phyloP scores from a whole-genome alignment of 2,113 vertebrate species.

The Corythoichthys intestinalis region DNA sequence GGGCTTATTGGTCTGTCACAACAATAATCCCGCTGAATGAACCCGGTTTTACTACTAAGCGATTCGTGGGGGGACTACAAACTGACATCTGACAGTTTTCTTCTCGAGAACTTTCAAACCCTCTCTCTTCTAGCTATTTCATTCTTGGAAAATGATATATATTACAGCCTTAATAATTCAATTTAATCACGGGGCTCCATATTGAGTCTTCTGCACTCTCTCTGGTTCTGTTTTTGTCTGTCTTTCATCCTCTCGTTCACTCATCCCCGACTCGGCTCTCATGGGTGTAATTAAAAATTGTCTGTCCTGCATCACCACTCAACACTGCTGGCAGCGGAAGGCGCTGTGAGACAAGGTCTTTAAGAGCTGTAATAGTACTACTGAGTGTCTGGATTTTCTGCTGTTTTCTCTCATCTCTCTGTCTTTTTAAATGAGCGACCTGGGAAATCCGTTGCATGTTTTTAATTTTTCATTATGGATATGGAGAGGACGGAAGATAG shows the following conservation, averaged over 20 bases:
- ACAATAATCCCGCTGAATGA: background rate
- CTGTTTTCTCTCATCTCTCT: conserved; percentile 52
- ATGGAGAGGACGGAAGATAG: conserved; percentile 25
- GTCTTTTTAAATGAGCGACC: conserved; percentile 50
- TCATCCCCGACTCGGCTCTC: conserved; percentile 59
- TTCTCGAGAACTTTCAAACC: background rate
- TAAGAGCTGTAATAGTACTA: conserved; percentile 55
- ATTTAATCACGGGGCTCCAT: conserved; percentile 55
- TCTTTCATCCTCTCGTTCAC: conserved; percentile 46
- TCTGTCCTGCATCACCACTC: conserved; percentile 60
- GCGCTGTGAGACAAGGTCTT: conserved; percentile 44
- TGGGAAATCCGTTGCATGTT: conserved; percentile 39
- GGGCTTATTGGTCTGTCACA: background rate
- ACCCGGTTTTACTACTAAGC: background rate
- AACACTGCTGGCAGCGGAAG: conserved; percentile 43
- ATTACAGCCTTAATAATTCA: conserved; percentile 52
- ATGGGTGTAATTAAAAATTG: conserved; percentile 71
- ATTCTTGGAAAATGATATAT: conserved; percentile 24
- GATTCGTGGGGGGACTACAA: background rate
- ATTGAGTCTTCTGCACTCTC: conserved; percentile 1
- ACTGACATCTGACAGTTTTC: background rate
- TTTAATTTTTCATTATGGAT: conserved; percentile 14
- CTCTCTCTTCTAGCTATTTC: conserved; percentile 19
- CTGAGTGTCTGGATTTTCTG: conserved; percentile 48
- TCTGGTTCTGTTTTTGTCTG: conserved; percentile 14